Conservation (phyloP, 2,888 invertebrate species). For the Agrotis ipsilon region DNA sequence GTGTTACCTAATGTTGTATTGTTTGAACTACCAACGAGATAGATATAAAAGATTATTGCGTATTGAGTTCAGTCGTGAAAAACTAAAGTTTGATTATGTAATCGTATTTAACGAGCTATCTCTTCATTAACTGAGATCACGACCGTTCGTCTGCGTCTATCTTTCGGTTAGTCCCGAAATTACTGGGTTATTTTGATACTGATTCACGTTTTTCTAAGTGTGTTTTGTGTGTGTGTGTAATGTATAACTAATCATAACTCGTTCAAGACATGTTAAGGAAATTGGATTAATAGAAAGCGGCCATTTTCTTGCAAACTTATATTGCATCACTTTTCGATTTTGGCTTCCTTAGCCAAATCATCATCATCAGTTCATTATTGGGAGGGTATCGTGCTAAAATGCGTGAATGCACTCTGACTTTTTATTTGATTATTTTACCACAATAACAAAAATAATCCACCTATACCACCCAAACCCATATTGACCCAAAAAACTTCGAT, state of each 20-base stretch:
- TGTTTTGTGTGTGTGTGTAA: slow-evolving; percentile 2
- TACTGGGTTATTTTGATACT: slow-evolving; percentile 12
- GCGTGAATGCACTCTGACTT: no score
- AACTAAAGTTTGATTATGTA: slow-evolving; percentile 23
- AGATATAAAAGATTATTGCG: slow-evolving; percentile 19
- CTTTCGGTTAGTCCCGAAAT: slow-evolving; percentile 4
- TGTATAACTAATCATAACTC: background rate
- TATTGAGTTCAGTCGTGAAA: slow-evolving; percentile 12
- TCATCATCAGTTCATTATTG: no score
- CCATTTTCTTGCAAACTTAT: background rate
- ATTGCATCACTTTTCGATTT: background rate
- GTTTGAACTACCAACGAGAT: slow-evolving; percentile 11
- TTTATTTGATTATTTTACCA: no score
- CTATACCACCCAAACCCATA: no score
- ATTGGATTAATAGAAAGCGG: background rate
- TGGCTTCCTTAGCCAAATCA: no score
- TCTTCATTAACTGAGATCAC: slow-evolving; percentile 26
- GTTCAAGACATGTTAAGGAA: slow-evolving; percentile 1
- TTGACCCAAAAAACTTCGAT: no score
- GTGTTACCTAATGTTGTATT: slow-evolving; percentile 12
- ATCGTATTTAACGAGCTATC: slow-evolving; percentile 20
- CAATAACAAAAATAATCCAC: background rate
- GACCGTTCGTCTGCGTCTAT: slow-evolving; percentile 5
- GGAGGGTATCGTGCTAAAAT: no score
- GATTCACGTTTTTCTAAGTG: background rate